Evolutionary conservation across 2,113 vertebrate genomes (phyloP), one percentile per base, ranked within the genome.

Genomic region (Perognathus longimembris): DNA sequence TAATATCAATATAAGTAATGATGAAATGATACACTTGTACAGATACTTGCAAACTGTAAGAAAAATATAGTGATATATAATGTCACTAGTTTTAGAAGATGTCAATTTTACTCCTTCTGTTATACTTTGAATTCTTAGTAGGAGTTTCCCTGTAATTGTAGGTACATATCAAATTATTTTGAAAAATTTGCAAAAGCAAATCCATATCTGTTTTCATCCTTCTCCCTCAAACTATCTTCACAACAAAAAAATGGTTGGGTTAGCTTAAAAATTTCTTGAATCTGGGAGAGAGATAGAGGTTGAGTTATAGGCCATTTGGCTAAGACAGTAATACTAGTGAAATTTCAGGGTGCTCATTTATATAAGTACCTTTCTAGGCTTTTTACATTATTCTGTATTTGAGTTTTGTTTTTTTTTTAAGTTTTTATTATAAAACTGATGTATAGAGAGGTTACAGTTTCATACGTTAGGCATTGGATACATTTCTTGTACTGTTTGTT

Each of bases 181-280:
- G 18, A 83, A 66, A 83, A 78, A 73, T 40, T 59, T 61, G 1
- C 61, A 26, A 40, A 32, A 71, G 8, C 32, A 81, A n/a, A 8
- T 42, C 4, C 22, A 75, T 2, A 18, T n/a, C 3, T 76, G 18
- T 32, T 85, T 61, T 85, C 36, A 67, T 18, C 45, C 9, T 6
- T 69, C 32, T 73, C 9, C 6, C 34, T 42, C 28, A 34, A 28
- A n/a, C 28, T 84, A 10, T 24, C 30, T 34, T 70, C 8, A 40
- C 17, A 1, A 42, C 14, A 1, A n/a, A n/a, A n/a, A 24, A 34
- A 5, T 30, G 5, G 0, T 9, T 70, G 22, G 17, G 20, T 5
- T 50, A 54, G 8, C 26, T 3, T 7, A 36, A 20, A 2, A 14
- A 57, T 11, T 54, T 40, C 22, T 69, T 3, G 54, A 24, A 22